Evolutionary conservation across 2,888 invertebrate species (phyloP).

Genomic region (Spatulosminthurus flaviceps): DNA sequence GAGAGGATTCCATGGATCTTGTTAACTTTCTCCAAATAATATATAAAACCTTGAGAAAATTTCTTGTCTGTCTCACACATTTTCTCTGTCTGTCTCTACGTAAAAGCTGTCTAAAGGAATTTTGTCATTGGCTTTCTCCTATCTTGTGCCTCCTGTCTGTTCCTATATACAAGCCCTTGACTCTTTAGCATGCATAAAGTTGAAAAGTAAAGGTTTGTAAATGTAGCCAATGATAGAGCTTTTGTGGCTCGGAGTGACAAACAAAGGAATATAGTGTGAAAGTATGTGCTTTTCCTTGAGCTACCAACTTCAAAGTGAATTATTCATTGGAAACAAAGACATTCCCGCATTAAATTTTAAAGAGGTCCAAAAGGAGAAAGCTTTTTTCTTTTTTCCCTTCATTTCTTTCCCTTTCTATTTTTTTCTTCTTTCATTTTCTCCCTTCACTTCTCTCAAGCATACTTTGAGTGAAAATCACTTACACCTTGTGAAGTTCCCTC

Average conservation of each 20-base stretch:
- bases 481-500: neutral
- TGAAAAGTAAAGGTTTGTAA: neutral
- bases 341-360: constrained; percentile 50
- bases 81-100: neutral
- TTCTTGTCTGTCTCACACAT: neutral
- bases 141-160: neutral
- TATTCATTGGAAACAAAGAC: constrained; percentile 52
- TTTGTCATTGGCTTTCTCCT: constrained; percentile 20
- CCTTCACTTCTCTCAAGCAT: neutral
- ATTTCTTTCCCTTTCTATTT: constrained; percentile 29
- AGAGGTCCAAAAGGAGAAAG: constrained; percentile 22
- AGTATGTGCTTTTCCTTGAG: constrained; percentile 42
- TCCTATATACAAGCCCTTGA: neutral
- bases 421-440: neutral
- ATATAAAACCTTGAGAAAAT: neutral
- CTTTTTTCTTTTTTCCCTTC: constrained; percentile 19
- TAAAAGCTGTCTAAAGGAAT: neutral
- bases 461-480: neutral
- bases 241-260: constrained; percentile 49
- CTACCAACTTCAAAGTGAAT: constrained; percentile 56
- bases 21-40: neutral
- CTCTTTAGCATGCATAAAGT: neutral
- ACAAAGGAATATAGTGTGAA: constrained; percentile 51
- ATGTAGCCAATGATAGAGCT: neutral
- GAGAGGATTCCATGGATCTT: neutral